Evolutionary conservation across 1,140 invertebrate species (phyloP).

Genomic region (Trialeurodes vaporariorum): DNA sequence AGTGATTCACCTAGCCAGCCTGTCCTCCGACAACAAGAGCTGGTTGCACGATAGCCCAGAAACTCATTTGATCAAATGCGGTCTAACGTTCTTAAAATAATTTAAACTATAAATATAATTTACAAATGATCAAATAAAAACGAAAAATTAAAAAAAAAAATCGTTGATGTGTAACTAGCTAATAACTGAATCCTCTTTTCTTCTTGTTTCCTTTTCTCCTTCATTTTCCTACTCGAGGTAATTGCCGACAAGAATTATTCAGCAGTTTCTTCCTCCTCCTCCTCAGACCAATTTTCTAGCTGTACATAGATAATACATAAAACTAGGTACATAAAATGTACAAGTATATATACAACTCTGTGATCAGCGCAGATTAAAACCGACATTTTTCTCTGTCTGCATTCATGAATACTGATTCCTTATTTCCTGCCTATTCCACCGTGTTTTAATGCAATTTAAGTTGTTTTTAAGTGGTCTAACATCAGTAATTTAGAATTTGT

Average conservation of each 20-base stretch:
- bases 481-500: background rate
- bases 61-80: background rate
- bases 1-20: too few species aligned
- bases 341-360: too few species aligned
- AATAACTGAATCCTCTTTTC: background rate
- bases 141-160: background rate
- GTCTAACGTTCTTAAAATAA: background rate
- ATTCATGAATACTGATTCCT: background rate
- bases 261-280: background rate
- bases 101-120: background rate
- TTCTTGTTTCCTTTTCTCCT: too few species aligned
- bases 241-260: background rate
- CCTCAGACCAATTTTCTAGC: too few species aligned
- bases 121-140: background rate
- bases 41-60: too few species aligned
- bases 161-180: background rate
- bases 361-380: background rate
- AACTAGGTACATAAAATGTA: too few species aligned
- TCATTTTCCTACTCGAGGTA: too few species aligned
- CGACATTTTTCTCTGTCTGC: background rate
- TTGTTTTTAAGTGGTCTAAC: background rate
- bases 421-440: background rate
- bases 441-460: background rate
- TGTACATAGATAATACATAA: too few species aligned
- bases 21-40: too few species aligned